A percentile compares a stretch with the other conserved stretches of the same genome.
These are phyloP conservation scores for Xestia rhomboidea DNA, from an alignment of 2,888 invertebrate genomes.

Conservation along the genomic window DNA sequence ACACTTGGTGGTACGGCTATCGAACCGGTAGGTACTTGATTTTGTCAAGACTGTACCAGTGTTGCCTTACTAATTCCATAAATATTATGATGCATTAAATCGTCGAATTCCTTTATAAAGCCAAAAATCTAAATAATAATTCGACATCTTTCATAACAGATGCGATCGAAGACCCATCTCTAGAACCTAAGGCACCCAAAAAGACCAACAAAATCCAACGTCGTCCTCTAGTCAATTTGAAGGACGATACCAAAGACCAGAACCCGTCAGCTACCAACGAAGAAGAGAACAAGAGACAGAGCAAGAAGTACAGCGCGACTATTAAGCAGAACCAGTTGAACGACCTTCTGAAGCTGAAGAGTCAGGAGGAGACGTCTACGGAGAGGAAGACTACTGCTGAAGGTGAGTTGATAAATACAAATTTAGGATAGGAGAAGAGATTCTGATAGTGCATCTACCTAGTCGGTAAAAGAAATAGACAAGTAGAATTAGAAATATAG, in stretches of 20 bases:
- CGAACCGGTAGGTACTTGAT: neutral
- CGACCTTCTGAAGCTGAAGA: conserved; percentile 77
- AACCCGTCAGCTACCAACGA: conserved; percentile 86
- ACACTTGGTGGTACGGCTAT: neutral
- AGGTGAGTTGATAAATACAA: conserved; percentile 69
- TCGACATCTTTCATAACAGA: conserved; percentile 69
- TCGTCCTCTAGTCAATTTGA: conserved; percentile 82
- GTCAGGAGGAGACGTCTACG: conserved; percentile 78
- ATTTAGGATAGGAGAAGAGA: neutral
- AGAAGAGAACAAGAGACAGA: conserved; percentile 85
- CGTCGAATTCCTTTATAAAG: neutral
- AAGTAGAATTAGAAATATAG: neutral
- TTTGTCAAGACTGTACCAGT: neutral
- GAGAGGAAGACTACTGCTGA: conserved; percentile 76
- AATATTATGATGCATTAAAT: neutral
- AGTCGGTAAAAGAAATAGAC: neutral
- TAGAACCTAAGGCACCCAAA: conserved; percentile 71
- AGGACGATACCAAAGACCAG: conserved; percentile 79
- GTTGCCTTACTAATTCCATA: neutral
- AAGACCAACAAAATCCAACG: conserved; percentile 78
- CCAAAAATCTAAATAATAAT: neutral
- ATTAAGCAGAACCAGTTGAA: conserved; percentile 86
- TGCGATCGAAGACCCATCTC: conserved; percentile 81
- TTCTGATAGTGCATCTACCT: no score
- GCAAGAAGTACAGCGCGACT: conserved; percentile 87